Evolutionary conservation across 2,113 vertebrate species (phyloP).

Genomic region (Scopus umbretta): DNA sequence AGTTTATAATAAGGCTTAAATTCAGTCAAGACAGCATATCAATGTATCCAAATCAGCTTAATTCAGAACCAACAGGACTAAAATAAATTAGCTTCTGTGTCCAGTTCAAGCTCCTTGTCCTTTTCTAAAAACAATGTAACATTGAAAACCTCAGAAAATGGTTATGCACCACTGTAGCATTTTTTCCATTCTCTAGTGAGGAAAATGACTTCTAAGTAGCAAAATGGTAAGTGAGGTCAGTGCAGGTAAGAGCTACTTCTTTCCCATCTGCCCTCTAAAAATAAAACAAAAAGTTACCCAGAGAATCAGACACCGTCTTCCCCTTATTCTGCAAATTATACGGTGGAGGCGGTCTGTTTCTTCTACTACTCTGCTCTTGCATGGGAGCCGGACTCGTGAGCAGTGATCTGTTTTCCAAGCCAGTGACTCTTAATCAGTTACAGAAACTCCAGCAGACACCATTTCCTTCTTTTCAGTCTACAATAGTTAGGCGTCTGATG

Average conservation of each 20-base stretch:
- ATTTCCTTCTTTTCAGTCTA: background rate
- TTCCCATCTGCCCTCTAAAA: conserved; percentile 4
- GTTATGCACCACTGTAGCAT: background rate
- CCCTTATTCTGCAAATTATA: background rate
- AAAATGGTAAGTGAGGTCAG: conserved; percentile 27
- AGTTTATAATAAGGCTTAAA: background rate
- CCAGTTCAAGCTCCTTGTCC: background rate
- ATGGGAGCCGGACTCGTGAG: background rate
- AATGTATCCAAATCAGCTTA: background rate
- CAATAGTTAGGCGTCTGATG: background rate
- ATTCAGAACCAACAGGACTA: background rate
- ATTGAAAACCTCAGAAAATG: conserved; percentile 13
- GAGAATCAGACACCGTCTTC: background rate
- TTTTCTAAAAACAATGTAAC: background rate
- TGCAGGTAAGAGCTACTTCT: conserved; percentile 22
- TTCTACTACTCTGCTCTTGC: background rate
- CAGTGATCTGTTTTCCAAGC: background rate
- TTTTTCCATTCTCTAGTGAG: conserved; percentile 31
- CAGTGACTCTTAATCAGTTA: background rate
- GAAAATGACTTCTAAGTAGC: background rate
- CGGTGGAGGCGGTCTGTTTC: background rate
- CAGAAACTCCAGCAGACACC: background rate
- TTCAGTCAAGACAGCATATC: background rate
- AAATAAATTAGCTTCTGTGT: background rate
- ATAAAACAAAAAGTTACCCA: background rate